Conservation (phyloP, 1,140 invertebrate genomes). For the Aphidius ervi region DNA sequence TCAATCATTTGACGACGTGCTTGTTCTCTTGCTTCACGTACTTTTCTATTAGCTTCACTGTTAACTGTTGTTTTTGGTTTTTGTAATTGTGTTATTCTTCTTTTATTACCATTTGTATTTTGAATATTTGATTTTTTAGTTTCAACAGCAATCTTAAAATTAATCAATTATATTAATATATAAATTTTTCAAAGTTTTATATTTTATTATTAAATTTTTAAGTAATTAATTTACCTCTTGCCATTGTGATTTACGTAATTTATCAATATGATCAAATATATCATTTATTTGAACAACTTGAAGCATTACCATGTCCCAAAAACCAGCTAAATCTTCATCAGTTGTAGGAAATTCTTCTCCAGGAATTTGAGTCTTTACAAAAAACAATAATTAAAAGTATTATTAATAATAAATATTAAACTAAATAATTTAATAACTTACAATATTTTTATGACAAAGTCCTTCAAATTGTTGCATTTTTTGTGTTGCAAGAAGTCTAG, state of each 20-base stretch:
- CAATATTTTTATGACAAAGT: slow-evolving; percentile 76
- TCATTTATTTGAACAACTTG: slow-evolving; percentile 80
- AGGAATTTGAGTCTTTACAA: slow-evolving; percentile 59
- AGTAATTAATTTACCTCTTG: slow-evolving; percentile 48
- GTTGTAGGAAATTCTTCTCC: slow-evolving; percentile 85
- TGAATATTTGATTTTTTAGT: slow-evolving; percentile 26
- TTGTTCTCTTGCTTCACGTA: slow-evolving; percentile 67
- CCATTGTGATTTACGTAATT: slow-evolving; percentile 70
- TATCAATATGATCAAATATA: slow-evolving; percentile 73
- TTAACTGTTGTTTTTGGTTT: slow-evolving; percentile 49
- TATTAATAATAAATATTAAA: slow-evolving; percentile 11
- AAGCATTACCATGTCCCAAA: slow-evolving; percentile 95
- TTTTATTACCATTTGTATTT: slow-evolving; percentile 38
- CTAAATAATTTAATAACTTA: slow-evolving; percentile 48
- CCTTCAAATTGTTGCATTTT: slow-evolving; percentile 95
- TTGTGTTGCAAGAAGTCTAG: slow-evolving; percentile 79
- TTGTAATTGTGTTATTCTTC: slow-evolving; percentile 38
- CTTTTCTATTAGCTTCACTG: slow-evolving; percentile 52
- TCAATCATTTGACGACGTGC: slow-evolving; percentile 76
- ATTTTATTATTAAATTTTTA: background rate
- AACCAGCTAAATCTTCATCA: slow-evolving; percentile 83
- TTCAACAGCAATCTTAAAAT: slow-evolving; percentile 32
- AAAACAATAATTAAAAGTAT: slow-evolving; percentile 11
- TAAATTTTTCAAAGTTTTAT: background rate
- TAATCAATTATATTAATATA: slow-evolving; percentile 11